Conservation (phyloP, 2,888 invertebrate genomes). For the Athetis lepigone region DNA sequence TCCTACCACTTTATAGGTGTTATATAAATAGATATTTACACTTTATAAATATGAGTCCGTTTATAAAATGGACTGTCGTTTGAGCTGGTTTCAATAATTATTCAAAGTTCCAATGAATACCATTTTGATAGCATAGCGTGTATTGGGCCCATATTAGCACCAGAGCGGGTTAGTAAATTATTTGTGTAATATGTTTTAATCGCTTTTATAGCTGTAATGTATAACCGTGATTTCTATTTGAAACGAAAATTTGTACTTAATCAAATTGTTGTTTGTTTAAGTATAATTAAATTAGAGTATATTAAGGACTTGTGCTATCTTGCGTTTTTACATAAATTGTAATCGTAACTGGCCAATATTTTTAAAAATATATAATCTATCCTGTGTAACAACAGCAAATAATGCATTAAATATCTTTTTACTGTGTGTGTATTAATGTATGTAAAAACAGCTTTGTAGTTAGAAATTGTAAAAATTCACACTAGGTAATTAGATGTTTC, state of each 20-base stretch:
- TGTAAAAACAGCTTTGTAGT: conserved; percentile 82
- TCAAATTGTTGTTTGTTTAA: conserved; percentile 79
- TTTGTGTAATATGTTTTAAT: conserved; percentile 61
- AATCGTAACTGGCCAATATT: conserved; percentile 76
- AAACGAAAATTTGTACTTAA: conserved; percentile 78
- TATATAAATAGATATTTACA: conserved; percentile 75
- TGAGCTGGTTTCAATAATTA: conserved; percentile 53
- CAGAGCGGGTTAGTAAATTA: conserved; percentile 56
- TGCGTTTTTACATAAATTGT: conserved; percentile 69
- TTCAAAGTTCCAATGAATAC: conserved; percentile 63
- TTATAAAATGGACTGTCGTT: conserved; percentile 54
- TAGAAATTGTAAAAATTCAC: conserved; percentile 81
- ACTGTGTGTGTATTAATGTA: conserved; percentile 77
- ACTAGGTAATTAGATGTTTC: conserved; percentile 75
- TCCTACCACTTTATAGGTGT: conserved; percentile 74
- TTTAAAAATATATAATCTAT: conserved; percentile 69
- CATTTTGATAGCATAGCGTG: conserved; percentile 62
- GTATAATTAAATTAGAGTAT: conserved; percentile 68
- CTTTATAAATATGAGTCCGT: conserved; percentile 59
- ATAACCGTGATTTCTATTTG: conserved; percentile 77
- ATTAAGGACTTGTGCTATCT: conserved; percentile 73
- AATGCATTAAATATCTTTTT: conserved; percentile 70
- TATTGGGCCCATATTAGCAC: conserved; percentile 65
- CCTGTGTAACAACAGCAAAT: conserved; percentile 66
- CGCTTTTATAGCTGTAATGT: conserved; percentile 67